Percentiles rank a stretch among this genome's conserved stretches.
Conservation (phyloP, 2,797 vertebrate genomes). For the Mus minutoides region DNA sequence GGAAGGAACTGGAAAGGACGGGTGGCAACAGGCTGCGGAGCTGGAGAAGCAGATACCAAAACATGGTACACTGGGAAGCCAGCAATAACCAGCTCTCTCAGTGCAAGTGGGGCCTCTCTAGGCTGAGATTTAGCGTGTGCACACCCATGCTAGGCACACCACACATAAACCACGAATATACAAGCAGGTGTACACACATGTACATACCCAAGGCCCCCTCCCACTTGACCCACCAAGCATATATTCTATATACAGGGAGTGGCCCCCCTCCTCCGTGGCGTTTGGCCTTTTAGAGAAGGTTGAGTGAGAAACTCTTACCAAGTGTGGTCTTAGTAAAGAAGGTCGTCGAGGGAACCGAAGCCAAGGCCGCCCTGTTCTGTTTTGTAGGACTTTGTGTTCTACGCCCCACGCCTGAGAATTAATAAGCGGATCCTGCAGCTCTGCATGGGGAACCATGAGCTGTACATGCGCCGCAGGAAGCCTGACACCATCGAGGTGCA, state of each 20-base stretch:
- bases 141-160: too few species aligned
- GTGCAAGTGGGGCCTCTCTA: background rate
- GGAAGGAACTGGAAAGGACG: background rate
- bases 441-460: slow-evolving; percentile 98
- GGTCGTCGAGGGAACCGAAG: fast-evolving
- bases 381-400: slow-evolving; percentile 96
- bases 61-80: fast-evolving
- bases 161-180: too few species aligned
- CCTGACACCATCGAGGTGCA: slow-evolving; percentile 93
- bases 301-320: background rate
- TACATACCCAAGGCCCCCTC: background rate
- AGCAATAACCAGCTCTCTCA: background rate
- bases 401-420: slow-evolving; percentile 94
- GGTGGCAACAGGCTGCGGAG: background rate
- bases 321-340: background rate
- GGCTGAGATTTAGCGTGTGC: fast-evolving
- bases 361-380: background rate
- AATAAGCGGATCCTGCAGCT: slow-evolving; percentile 98
- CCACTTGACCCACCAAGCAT: background rate
- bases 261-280: fast-evolving
- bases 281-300: background rate
- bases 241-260: fast-evolving
- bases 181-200: too few species aligned
- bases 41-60: too few species aligned
- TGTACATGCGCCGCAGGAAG: slow-evolving; percentile 97